Base-by-base conservation (phyloP, 2,888 invertebrate genomes). In the Euclidia mi region DNA sequence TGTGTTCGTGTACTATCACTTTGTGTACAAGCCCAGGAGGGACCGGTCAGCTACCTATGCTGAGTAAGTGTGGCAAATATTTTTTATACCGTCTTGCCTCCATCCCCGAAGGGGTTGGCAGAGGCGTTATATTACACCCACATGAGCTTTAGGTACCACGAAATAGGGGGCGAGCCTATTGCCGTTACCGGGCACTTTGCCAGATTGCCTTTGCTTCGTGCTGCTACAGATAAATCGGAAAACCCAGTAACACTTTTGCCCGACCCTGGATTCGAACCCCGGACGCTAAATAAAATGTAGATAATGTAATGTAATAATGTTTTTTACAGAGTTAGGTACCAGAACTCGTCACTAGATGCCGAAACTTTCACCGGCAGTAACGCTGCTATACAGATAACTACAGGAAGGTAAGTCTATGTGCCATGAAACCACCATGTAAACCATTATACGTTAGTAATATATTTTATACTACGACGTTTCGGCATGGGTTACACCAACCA, bases 321-420 rank as follows among this genome's bases (percentile, higher is more conserved):
- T 12, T 7, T 12, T 78, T 77, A 3, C 86, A 92, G 92, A 64
- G 92, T 92, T 0, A 62, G 87, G 31, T 92, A 84, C 62, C 87
- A 84, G 15, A 89, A 85, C 47, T 70, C 77, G 7, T 25, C 77
- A 1, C 18, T 67, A 3, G 76, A 71, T 2, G 64, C 56, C 0
- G 37, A 64, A 6, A 48, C 79, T 0, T 50, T 76, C 3, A 51
- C 70, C 0, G 20, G 7, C 1, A 49, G 73, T 2, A 66, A 76
- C 9, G 77, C 89, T 4, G 60, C 79, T n/a, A 53, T 88, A 3
- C 82, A 88, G 29, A 75, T 87, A 48, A 81, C 79, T 0, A 65
- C 75, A 0, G 64, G 78, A 4, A 77, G 79, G 78, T 77, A 70
- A 79, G 35, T 25, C 20, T 25, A 25, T 25, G 20, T 25, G 7